Percentiles rank a stretch among this genome's conserved stretches.
Evolutionary conservation across 2,797 vertebrate genomes (phyloP).

Genomic region (Toxotes lorentzi): DNA sequence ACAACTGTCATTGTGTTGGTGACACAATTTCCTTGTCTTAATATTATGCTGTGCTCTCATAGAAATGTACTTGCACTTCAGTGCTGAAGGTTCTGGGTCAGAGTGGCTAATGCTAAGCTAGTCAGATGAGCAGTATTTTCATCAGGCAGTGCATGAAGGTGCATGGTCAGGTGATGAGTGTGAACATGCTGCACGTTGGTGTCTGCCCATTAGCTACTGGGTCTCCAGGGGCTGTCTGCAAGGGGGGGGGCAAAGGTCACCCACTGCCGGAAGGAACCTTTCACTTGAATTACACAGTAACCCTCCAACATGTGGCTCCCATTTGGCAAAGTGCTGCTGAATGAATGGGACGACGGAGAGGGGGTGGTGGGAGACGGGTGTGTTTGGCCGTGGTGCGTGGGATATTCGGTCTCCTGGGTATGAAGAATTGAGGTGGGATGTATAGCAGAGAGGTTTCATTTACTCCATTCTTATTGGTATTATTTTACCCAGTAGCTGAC

Average conservation of each 20-base stretch:
- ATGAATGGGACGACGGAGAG: slow-evolving; percentile 60
- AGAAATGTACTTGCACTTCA: not conserved
- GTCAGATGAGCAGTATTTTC: not conserved
- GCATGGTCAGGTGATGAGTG: slow-evolving; percentile 68
- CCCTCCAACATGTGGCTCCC: slow-evolving; percentile 81
- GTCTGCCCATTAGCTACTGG: slow-evolving; percentile 46
- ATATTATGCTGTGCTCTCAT: not conserved
- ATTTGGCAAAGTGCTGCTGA: slow-evolving; percentile 77
- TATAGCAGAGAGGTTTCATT: slow-evolving; percentile 29
- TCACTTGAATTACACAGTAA: slow-evolving; percentile 80
- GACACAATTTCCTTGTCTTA: too few species aligned
- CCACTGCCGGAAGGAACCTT: slow-evolving; percentile 75
- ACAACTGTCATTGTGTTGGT: too few species aligned
- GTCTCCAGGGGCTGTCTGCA: slow-evolving; percentile 58
- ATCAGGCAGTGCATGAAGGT: slow-evolving; percentile 30
- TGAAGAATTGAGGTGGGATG: slow-evolving; percentile 32
- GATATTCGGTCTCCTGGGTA: slow-evolving; percentile 48
- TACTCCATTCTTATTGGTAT: slow-evolving; percentile 33
- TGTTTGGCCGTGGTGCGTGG: slow-evolving; percentile 32
- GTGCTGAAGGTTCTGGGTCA: not conserved
- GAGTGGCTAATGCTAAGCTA: not conserved
- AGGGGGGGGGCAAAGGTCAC: slow-evolving; percentile 65
- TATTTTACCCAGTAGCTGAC: slow-evolving; percentile 40
- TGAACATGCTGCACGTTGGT: slow-evolving; percentile 53
- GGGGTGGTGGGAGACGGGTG: not conserved